Evolutionary conservation across 2,113 vertebrate species (phyloP), one percentile per base, ranked within the genome.

Genomic region (Mormyrus lacerda): DNA sequence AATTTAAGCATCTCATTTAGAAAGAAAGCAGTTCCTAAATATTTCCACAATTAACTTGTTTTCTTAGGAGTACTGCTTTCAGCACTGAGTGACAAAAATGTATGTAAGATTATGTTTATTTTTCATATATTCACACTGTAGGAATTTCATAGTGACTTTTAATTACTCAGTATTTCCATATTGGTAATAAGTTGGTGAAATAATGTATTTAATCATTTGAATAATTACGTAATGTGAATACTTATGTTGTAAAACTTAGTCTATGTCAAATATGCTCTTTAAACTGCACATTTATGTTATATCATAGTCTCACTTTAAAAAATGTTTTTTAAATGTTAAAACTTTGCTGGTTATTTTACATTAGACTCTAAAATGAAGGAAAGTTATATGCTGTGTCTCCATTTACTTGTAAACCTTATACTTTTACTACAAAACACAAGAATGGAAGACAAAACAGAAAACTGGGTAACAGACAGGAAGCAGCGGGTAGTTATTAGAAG

Each of bases 1-100:
- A 19, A 51, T 83, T 88, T 55, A 61, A 89, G 89, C 47, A 91
- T 79, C 55, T 89, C 55, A 89, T 88, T 91, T 89, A 89, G 90
- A 89, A 89, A 79, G 86, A 90, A 90, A 88, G 83, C 89, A 88
- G 83, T 50, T 61, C 19, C 65, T 61, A 50, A 87, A 90, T 58
- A 61, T 82, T 31, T 87, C 27, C 86, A 39, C 88, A 88, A 87
- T 83, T 90, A 45, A 24, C 48, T 61, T 65, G 48, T 42, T 87
- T 69, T 58, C 88, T 88, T 79, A 88, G 85, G 35, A 53, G 65
- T 45, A 87, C 50, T 50, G 8, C 85, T 87, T 90, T 90, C 39
- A 58, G 50, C 50, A 45, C 24, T 61, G 35, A 55, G 35, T 39
- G 48, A 35, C 5, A 24, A 11, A 31, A 35, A 87, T 61, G 51